Conservation (phyloP, 2,888 invertebrate species). For the Eristalinus aeneus region DNA sequence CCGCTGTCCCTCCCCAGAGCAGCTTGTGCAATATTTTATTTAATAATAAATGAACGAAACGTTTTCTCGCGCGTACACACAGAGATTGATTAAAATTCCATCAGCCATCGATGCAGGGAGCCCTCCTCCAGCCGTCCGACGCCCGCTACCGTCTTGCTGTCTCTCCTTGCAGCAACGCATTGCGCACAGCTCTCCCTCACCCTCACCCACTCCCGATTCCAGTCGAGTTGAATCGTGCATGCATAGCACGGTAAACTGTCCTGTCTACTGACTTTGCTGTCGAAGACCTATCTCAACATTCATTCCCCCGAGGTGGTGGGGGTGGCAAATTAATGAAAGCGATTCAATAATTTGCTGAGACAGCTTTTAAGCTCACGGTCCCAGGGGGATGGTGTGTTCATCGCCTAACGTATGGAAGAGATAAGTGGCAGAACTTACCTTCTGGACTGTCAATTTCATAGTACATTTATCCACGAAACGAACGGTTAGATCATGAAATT, state of each 20-base stretch:
- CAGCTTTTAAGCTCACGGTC: slow-evolving; percentile 68
- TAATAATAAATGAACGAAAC: slow-evolving; percentile 67
- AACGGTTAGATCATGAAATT: slow-evolving; percentile 45
- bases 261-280: slow-evolving; percentile 36
- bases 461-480: slow-evolving; percentile 78
- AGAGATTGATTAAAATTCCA: slow-evolving; percentile 70
- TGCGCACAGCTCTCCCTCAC: neutral
- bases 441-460: slow-evolving; percentile 80
- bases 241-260: slow-evolving; percentile 56
- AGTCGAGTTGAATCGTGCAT: slow-evolving; percentile 32
- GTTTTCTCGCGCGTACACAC: slow-evolving; percentile 66
- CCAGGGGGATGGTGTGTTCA: neutral
- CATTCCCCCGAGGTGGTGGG: slow-evolving; percentile 28
- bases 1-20: slow-evolving; percentile 16
- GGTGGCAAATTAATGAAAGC: slow-evolving; percentile 72
- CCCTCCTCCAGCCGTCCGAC: neutral
- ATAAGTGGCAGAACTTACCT: slow-evolving; percentile 75
- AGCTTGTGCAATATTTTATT: slow-evolving; percentile 63
- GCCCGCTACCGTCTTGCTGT: neutral
- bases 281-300: slow-evolving; percentile 68
- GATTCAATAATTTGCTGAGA: slow-evolving; percentile 72
- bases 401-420: slow-evolving; percentile 24
- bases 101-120: slow-evolving; percentile 61
- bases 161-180: slow-evolving; percentile 9
- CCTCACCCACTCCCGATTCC: neutral